These are phyloP conservation scores for Nowickia ferox DNA, from an alignment of 2,888 invertebrate genomes.

Conservation along the genomic window DNA sequence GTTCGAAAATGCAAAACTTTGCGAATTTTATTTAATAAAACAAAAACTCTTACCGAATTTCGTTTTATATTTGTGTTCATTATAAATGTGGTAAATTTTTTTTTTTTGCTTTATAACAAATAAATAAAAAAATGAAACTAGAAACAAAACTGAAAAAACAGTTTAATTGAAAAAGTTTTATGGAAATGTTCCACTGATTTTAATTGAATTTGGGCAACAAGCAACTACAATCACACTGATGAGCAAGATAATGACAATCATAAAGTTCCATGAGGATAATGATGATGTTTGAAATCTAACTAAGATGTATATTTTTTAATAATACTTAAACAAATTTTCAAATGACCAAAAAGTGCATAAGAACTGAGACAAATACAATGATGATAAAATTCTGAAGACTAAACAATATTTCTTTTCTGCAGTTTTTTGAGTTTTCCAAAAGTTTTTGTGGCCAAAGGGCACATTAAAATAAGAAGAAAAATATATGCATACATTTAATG, in stretches of 20 bases:
- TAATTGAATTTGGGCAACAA: constrained; percentile 69
- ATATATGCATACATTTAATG: not conserved
- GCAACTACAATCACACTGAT: constrained; percentile 35
- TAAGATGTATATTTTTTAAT: constrained; percentile 12
- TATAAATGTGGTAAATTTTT: constrained; percentile 61
- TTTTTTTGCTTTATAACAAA: constrained; percentile 22
- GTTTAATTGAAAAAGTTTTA: constrained; percentile 73
- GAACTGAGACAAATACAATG: not conserved
- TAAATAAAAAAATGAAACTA: constrained; percentile 36
- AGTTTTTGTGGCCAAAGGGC: constrained; percentile 21
- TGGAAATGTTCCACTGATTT: constrained; percentile 70
- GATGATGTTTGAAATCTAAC: constrained; percentile 14
- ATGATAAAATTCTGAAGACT: not conserved
- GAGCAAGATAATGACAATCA: constrained; percentile 29
- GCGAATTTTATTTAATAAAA: constrained; percentile 33
- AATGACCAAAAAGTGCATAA: not conserved
- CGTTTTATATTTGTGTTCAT: constrained; percentile 61
- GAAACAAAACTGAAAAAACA: constrained; percentile 47
- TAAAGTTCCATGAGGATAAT: not conserved
- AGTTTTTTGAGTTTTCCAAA: not conserved
- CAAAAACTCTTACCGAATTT: constrained; percentile 35
- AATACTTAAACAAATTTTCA: not conserved
- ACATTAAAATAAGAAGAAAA: constrained; percentile 1
- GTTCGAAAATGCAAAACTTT: constrained; percentile 20
- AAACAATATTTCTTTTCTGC: not conserved